These are phyloP conservation scores for Strigamia crassipes DNA, from an alignment of 2,888 invertebrate species.

Conservation along the genomic window DNA sequence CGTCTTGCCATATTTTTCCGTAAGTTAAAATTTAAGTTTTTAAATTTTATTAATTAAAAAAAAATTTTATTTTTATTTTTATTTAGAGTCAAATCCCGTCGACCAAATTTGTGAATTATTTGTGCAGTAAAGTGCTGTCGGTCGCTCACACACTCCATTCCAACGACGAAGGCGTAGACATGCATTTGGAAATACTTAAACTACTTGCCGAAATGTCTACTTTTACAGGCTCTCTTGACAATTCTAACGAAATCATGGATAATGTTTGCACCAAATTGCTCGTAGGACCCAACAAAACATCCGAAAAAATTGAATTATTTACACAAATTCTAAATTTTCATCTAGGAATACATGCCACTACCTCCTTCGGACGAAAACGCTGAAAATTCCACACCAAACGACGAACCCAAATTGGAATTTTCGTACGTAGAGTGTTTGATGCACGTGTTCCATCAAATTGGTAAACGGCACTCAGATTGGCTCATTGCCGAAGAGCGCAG, in stretches of 20 bases:
- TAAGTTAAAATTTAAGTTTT: conserved; percentile 63
- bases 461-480: conserved; percentile 77
- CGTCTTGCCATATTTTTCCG: conserved; percentile 85
- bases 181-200: conserved; percentile 79
- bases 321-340: neutral
- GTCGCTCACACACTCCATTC: conserved; percentile 58
- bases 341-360: conserved; percentile 82
- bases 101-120: conserved; percentile 79
- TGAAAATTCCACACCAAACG: conserved; percentile 56
- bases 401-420: conserved; percentile 85
- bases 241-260: conserved; percentile 73
- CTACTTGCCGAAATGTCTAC: conserved; percentile 83
- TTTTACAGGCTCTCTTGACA: conserved; percentile 76
- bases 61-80: conserved; percentile 52
- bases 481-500: conserved; percentile 68
- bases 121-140: conserved; percentile 82
- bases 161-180: conserved; percentile 66
- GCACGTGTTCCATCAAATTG: conserved; percentile 74
- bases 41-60: neutral
- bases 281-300: conserved; percentile 61
- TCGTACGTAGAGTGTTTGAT: conserved; percentile 91
- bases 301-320: neutral
- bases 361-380: conserved; percentile 72
- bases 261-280: conserved; percentile 77
- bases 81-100: conserved; percentile 79